Percentiles rank a stretch among this genome's conserved stretches.
Conservation (phyloP, 1,140 invertebrate species). For the Zeugodacus cucurbitae region DNA sequence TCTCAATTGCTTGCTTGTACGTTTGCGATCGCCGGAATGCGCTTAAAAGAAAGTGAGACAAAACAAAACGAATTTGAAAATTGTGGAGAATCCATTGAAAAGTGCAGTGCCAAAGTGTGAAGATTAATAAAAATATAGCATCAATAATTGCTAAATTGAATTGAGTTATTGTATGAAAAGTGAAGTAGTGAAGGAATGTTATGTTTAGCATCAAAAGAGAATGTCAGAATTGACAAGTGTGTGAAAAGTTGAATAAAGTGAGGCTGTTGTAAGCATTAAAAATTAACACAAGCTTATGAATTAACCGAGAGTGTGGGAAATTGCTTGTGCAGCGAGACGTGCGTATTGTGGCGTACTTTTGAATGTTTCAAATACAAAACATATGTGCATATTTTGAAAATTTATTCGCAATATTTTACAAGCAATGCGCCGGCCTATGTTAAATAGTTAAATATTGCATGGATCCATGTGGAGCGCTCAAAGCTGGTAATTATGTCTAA, state of each 20-base stretch:
- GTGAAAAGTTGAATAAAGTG: background rate
- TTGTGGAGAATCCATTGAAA: background rate
- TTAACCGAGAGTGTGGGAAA: slow-evolving; percentile 7
- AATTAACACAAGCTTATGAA: slow-evolving; percentile 20
- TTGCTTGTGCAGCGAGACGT: background rate
- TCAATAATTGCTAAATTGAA: background rate
- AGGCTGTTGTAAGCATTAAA: background rate
- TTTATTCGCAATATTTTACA: background rate
- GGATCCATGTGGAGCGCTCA: background rate
- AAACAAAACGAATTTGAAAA: background rate
- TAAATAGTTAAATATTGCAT: background rate
- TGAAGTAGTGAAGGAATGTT: background rate
- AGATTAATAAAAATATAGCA: background rate
- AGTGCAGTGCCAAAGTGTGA: background rate
- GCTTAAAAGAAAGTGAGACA: background rate
- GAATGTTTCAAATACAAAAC: background rate
- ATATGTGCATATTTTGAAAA: background rate
- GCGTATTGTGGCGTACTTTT: too few species aligned
- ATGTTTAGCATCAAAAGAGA: background rate
- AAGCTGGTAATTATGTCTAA: background rate
- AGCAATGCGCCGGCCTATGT: background rate
- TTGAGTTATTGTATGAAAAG: background rate
- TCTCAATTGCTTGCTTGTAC: background rate
- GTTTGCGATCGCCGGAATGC: background rate
- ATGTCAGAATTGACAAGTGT: background rate